Conservation (phyloP, 1,140 invertebrate species). For the Lasaia peninsularis region DNA sequence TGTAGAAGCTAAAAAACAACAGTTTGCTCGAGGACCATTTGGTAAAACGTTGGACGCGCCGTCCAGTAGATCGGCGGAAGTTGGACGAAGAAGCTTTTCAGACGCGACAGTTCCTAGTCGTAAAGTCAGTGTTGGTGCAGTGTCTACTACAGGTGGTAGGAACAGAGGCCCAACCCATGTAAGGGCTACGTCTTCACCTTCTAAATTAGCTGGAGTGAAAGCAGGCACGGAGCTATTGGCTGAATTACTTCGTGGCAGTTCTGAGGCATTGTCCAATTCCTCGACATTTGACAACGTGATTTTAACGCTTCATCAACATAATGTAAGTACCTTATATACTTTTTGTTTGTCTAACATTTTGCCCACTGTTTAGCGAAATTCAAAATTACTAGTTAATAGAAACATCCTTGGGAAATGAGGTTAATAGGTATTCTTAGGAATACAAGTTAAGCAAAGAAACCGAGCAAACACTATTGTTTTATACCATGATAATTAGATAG, state of each 20-base stretch:
- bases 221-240: slow-evolving; percentile 84
- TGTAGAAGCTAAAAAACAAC: slow-evolving; percentile 52
- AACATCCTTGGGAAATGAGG: too few relatives aligned
- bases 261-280: slow-evolving; percentile 82
- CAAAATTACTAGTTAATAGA: too few relatives aligned
- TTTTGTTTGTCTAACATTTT: too few relatives aligned
- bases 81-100: slow-evolving; percentile 70
- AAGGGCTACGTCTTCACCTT: slow-evolving; percentile 87
- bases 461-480: too few relatives aligned
- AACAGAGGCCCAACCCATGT: slow-evolving; percentile 78
- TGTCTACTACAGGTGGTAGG: slow-evolving; percentile 34
- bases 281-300: slow-evolving; percentile 72
- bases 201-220: slow-evolving; percentile 83
- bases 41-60: slow-evolving; percentile 61
- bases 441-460: too few relatives aligned
- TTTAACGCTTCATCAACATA: slow-evolving; percentile 70
- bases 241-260: slow-evolving; percentile 85
- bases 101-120: slow-evolving; percentile 64
- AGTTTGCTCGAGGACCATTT: slow-evolving; percentile 46
- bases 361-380: too few relatives aligned
- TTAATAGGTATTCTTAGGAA: too few relatives aligned
- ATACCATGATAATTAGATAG: too few relatives aligned
- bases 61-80: slow-evolving; percentile 50
- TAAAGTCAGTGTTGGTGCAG: slow-evolving; percentile 58
- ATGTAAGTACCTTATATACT: slow-evolving; percentile 64